These are phyloP conservation scores for Misgurnus mizolepis DNA, from an alignment of 2,113 vertebrate species.

Conservation along the genomic window DNA sequence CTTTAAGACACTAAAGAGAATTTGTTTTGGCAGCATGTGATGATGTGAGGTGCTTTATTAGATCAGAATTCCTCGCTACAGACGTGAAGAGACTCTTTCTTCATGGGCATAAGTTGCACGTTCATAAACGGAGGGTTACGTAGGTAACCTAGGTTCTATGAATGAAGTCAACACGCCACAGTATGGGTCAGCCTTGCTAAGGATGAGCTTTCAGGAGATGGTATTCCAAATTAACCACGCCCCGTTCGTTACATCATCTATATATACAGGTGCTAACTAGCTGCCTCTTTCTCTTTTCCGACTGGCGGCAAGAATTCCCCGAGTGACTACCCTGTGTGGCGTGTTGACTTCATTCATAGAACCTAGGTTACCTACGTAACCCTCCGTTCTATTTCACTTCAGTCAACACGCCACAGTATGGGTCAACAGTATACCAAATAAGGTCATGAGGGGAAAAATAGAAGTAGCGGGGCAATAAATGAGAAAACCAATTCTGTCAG, in stretches of 20 bases:
- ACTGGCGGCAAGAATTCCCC: neutral
- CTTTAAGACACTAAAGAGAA: too few species aligned
- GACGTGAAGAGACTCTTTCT: too few species aligned
- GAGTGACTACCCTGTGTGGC: neutral
- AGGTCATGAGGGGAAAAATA: neutral
- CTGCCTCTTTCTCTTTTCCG: neutral
- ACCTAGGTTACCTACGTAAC: neutral
- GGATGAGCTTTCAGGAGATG: neutral
- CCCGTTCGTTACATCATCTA: too few species aligned
- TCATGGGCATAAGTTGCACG: too few species aligned
- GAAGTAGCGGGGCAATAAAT: neutral
- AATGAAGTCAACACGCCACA: too few species aligned
- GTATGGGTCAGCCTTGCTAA: neutral
- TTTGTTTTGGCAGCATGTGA: too few species aligned
- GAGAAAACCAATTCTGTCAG: neutral
- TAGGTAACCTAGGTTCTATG: too few species aligned
- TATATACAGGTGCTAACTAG: neutral
- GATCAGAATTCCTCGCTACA: too few species aligned
- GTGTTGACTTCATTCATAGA: neutral
- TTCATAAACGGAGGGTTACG: too few species aligned
- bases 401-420: neutral
- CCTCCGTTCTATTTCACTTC: neutral
- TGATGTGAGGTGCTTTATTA: too few species aligned
- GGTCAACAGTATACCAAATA: neutral
- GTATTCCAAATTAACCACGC: constrained; percentile 2